These are phyloP conservation scores for Lacerta agilis DNA, from an alignment of 2,797 vertebrate genomes.

Conservation along the genomic window DNA sequence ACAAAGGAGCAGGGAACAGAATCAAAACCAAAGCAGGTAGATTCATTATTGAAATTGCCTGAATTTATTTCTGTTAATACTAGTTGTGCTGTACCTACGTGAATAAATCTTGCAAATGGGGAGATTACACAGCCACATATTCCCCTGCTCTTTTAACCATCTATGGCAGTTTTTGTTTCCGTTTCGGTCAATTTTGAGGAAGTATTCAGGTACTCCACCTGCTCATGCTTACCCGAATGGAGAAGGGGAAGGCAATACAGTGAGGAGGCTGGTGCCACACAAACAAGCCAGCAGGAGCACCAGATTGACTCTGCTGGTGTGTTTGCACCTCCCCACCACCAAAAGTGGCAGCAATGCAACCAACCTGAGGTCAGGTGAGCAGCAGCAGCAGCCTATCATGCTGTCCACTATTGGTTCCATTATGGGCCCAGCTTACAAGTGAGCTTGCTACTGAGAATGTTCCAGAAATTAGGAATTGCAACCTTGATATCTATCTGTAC, in stretches of 20 bases:
- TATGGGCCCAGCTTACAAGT: background rate
- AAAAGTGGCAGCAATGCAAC: no score
- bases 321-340: no score
- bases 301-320: no score
- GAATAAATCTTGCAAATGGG: constrained; percentile 17
- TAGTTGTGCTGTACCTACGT: constrained; percentile 4
- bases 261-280: no score
- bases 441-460: background rate
- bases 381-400: no score
- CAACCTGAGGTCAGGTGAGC: no score
- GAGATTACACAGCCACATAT: constrained; percentile 1
- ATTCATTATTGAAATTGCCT: constrained; percentile 6
- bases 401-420: no score
- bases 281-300: no score
- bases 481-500: background rate
- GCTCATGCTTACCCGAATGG: no score
- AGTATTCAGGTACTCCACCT: background rate
- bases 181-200: background rate
- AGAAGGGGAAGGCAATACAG: no score
- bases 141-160: background rate
- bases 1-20: background rate
- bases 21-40: background rate
- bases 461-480: background rate
- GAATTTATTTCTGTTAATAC: background rate
- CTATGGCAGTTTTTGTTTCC: background rate